phyloP scores from a whole-genome alignment of 2,797 vertebrate species.

The Epinephelus coioides region DNA sequence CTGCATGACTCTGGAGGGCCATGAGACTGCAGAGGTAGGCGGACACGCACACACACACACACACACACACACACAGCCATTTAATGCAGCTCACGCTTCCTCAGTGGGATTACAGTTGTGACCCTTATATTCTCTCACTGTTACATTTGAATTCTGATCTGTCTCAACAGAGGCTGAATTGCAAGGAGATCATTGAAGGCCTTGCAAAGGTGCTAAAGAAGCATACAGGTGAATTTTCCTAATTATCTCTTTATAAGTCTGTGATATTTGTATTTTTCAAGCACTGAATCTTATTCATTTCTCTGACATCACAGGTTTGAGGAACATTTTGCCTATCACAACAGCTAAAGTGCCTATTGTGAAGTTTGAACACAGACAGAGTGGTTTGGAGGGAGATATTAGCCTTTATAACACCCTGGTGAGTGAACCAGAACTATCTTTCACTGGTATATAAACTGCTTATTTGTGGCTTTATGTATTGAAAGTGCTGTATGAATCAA shows the following conservation, averaged over 20 bases:
- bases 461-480: neutral
- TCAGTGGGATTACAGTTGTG: neutral
- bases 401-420: constrained; percentile 99
- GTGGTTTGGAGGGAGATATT: constrained; percentile 97
- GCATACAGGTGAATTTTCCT: constrained; percentile 89
- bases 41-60: neutral
- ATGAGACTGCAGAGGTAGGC: constrained; percentile 95
- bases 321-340: constrained; percentile 99
- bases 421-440: constrained; percentile 52
- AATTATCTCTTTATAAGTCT: neutral
- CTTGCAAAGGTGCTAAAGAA: constrained; percentile 97
- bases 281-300: neutral
- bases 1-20: constrained; percentile 99
- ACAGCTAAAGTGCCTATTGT: constrained; percentile 99
- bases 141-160: neutral
- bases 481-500: neutral
- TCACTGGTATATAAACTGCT: neutral
- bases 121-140: neutral
- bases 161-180: constrained; percentile 94
- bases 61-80: neutral
- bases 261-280: neutral
- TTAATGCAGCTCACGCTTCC: neutral
- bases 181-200: constrained; percentile 98
- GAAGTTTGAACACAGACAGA: constrained; percentile 97
- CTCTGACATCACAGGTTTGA: constrained; percentile 87